A percentile compares a stretch with the other conserved stretches of the same genome.
These are phyloP conservation scores for Kryptolebias marmoratus DNA, from an alignment of 2,113 vertebrate genomes.

Conservation along the genomic window DNA sequence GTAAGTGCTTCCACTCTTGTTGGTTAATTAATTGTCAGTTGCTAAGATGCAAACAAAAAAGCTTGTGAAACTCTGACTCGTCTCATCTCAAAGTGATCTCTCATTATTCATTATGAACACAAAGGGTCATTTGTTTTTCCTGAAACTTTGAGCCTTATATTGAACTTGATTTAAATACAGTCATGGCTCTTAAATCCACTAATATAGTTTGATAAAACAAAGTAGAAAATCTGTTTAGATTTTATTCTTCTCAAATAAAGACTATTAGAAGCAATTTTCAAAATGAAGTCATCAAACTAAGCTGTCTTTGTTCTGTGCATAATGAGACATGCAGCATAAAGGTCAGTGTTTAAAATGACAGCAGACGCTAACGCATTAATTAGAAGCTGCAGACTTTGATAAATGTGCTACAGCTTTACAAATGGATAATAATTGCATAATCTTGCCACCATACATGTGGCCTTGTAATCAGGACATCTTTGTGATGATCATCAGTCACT, in stretches of 20 bases:
- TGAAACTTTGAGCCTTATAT: not conserved
- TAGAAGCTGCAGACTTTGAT: conserved; percentile 22
- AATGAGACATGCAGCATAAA: conserved; percentile 15
- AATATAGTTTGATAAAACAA: not conserved
- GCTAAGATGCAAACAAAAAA: not conserved
- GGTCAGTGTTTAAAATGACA: conserved; percentile 26
- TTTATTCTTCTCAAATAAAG: not conserved
- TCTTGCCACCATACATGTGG: conserved; percentile 19
- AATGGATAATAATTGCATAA: conserved; percentile 37
- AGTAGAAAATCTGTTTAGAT: not conserved
- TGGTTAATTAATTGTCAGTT: not conserved
- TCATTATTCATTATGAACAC: not conserved
- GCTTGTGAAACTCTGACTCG: not conserved
- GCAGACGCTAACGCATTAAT: conserved; percentile 8
- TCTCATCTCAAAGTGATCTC: not conserved
- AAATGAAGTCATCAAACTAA: conserved; percentile 11
- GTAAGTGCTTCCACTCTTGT: not conserved
- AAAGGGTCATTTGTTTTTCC: not conserved
- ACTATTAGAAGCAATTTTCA: not conserved
- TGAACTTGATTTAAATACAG: not conserved
- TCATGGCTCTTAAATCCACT: not conserved
- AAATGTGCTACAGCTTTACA: conserved; percentile 13
- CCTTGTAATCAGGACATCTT: conserved; percentile 25
- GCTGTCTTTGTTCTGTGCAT: conserved; percentile 15
- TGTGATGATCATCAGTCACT: conserved; percentile 43